These are phyloP conservation scores for Palythoa heliodiscus DNA, from an alignment of 92 coral and sea anemone genomes.

Conservation along the genomic window DNA sequence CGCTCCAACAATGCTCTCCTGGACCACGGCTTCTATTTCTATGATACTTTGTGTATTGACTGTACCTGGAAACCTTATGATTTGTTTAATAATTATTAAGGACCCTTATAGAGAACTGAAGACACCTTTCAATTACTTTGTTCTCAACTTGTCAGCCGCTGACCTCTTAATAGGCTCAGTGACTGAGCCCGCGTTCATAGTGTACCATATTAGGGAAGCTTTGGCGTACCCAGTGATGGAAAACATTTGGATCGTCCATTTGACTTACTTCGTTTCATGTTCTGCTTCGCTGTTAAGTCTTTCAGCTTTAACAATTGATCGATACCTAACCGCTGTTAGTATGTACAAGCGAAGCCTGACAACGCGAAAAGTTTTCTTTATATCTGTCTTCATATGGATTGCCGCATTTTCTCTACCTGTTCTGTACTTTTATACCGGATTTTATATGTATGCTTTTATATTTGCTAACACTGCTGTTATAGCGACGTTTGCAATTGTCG, in stretches of 20 bases:
- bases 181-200: constrained; percentile 83
- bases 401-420: constrained; percentile 55
- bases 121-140: constrained; percentile 89
- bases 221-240: constrained; percentile 57
- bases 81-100: constrained; percentile 73
- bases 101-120: constrained; percentile 82
- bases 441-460: constrained; percentile 71
- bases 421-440: constrained; percentile 68
- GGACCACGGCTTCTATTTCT: constrained; percentile 69
- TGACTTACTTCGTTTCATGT: constrained; percentile 76
- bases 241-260: constrained; percentile 64
- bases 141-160: constrained; percentile 81
- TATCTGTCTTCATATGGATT: constrained; percentile 57
- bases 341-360: constrained; percentile 66
- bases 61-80: constrained; percentile 80
- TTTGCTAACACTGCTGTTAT: constrained; percentile 79
- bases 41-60: constrained; percentile 71
- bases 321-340: constrained; percentile 78
- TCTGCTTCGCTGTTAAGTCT: constrained; percentile 82
- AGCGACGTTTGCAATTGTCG: constrained; percentile 56
- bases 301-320: constrained; percentile 80
- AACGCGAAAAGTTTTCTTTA: constrained; percentile 33
- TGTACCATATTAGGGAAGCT: constrained; percentile 80
- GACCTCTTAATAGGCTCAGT: constrained; percentile 79
- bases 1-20: constrained; percentile 74